Evolutionary conservation across 2,888 invertebrate genomes (phyloP).

Genomic region (Clanis bilineata): DNA sequence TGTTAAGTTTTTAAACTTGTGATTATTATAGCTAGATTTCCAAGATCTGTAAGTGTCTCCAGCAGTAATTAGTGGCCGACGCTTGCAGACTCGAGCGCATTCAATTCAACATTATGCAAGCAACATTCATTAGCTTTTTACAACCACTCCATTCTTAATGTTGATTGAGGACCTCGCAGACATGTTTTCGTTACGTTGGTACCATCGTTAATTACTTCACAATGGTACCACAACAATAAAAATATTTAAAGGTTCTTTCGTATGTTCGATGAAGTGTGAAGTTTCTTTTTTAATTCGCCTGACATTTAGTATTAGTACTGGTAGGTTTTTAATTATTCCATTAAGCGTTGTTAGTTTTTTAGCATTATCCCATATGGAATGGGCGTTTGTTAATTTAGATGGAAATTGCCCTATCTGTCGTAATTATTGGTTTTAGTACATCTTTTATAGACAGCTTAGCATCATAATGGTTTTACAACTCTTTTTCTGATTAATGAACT

Average conservation of each 20-base stretch:
- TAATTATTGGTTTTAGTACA: not conserved
- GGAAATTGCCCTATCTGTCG: constrained; percentile 1
- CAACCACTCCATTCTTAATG: constrained; percentile 31
- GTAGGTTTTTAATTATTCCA: constrained; percentile 6
- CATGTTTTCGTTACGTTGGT: constrained; percentile 22
- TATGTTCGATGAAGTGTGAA: constrained; percentile 25
- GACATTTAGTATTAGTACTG: constrained; percentile 8
- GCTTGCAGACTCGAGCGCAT: constrained; percentile 34
- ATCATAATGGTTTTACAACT: not conserved
- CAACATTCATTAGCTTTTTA: constrained; percentile 48
- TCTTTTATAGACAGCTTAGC: not conserved
- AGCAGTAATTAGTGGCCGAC: constrained; percentile 37
- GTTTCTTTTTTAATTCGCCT: not conserved
- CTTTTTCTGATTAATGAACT: not conserved
- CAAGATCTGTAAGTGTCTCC: not conserved
- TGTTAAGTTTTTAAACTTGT: too few relatives aligned
- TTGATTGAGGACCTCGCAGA: constrained; percentile 30
- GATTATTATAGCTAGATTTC: not conserved
- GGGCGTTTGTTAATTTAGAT: constrained; percentile 3
- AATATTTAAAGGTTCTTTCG: constrained; percentile 19
- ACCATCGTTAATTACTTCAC: constrained; percentile 29
- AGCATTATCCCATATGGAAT: not conserved
- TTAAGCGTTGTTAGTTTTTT: not conserved
- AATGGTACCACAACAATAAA: constrained; percentile 22
- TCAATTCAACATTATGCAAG: constrained; percentile 47